A percentile compares a stretch with the other conserved stretches of the same genome.
Evolutionary conservation across 2,113 vertebrate genomes (phyloP).

Genomic region (Coptodon rendalli): DNA sequence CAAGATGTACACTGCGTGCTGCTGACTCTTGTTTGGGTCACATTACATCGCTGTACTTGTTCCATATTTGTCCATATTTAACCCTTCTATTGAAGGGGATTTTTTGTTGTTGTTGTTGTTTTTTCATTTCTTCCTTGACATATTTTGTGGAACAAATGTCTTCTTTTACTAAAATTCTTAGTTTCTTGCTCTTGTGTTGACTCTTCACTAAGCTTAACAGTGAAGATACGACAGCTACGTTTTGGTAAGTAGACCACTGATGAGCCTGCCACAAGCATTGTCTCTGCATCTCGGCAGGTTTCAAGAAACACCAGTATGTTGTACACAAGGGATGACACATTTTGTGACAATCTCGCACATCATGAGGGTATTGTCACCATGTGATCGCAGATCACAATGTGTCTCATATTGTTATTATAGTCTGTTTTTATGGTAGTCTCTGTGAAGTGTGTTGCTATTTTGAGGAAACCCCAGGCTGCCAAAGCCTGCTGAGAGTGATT

Average conservation of each 20-base stretch:
- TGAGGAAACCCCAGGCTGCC: slow-evolving; percentile 2
- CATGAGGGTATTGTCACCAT: not conserved
- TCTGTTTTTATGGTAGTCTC: not conserved
- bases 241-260: not conserved
- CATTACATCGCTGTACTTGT: not conserved
- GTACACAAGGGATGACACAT: not conserved
- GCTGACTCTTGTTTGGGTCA: not conserved
- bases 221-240: not conserved
- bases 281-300: not conserved
- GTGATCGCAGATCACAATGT: not conserved
- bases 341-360: not conserved
- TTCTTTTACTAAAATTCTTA: not conserved
- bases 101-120: not conserved
- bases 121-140: not conserved
- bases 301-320: not conserved
- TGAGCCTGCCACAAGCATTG: not conserved
- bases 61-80: not conserved
- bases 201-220: not conserved
- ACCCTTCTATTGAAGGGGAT: not conserved
- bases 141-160: not conserved
- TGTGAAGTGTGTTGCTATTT: slow-evolving; percentile 26
- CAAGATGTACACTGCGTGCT: not conserved
- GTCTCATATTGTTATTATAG: not conserved
- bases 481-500: not conserved
- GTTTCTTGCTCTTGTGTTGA: not conserved